Conservation (phyloP, 1,140 invertebrate genomes). For the Whitmania pigra region DNA sequence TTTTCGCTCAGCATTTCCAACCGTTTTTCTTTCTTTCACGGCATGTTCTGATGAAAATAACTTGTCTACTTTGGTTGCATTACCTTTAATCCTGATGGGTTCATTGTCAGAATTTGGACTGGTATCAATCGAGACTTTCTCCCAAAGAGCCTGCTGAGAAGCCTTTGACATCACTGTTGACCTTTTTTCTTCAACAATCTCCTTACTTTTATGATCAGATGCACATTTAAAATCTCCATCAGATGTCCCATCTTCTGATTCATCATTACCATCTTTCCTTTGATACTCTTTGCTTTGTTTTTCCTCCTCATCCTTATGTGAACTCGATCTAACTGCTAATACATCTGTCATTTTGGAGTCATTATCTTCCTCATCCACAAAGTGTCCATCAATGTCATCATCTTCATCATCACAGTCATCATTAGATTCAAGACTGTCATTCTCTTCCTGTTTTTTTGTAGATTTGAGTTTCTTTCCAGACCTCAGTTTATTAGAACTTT, state of each 20-base stretch:
- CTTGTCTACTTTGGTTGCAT: too few relatives aligned
- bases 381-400: constrained; percentile 7
- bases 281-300: too few relatives aligned
- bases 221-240: neutral
- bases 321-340: too few relatives aligned
- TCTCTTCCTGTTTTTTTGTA: constrained; percentile 27
- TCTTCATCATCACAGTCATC: constrained; percentile 72
- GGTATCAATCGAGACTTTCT: neutral
- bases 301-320: too few relatives aligned
- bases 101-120: neutral
- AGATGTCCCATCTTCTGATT: constrained; percentile 17
- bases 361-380: constrained; percentile 14
- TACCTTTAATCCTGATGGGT: neutral
- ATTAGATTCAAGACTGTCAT: constrained; percentile 38
- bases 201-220: too few relatives aligned
- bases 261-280: too few relatives aligned
- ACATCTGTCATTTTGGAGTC: too few relatives aligned
- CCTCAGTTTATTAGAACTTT: constrained; percentile 11
- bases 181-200: constrained; percentile 19
- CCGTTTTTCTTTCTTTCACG: too few relatives aligned
- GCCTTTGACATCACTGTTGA: constrained; percentile 15
- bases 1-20: neutral
- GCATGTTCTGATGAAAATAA: too few relatives aligned
- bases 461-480: neutral
- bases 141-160: neutral